Base-by-base conservation (phyloP, 2,113 vertebrate species). In the Dicentrarchus labrax region DNA sequence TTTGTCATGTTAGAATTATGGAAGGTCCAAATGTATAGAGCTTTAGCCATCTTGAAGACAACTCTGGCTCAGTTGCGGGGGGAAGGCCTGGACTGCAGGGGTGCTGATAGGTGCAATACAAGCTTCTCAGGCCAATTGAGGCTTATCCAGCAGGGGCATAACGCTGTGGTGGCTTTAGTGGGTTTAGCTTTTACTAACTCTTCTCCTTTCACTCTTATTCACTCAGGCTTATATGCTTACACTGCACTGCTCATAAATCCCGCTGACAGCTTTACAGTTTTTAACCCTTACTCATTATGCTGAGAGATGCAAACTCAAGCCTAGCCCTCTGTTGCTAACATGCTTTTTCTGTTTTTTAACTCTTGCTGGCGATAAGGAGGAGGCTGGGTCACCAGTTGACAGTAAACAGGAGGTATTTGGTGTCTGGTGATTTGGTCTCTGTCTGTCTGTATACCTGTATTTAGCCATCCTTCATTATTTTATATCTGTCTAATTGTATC, bases 331-430 rank as follows among this genome's bases (percentile, higher is more conserved):
- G 66, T 80, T 82, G 82, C 89, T 95, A 91, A 94, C 91, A 78
- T 69, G 21, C 70, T 53, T 89, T 89, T 89, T 86, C 66, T 82
- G 80, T 64, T 89, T 72, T 73, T 72, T 67, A 85, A 85, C 88
- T 69, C 85, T 71, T 87, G 94, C 95, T 94, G 89, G 68, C 93
- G 38, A 67, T 83, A 93, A 95, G 94, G 95, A 96, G 89, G 94
- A 95, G 76, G 72, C 82, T 66, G 92, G 76, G 69, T 94, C 91
- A 80, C 88, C 92, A 87, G 84, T 83, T 90, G 94, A 95, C 88
- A 91, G 79, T 92, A 95, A 95, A 91, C 91, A 94, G 90, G 95
- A 96, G 95, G 95, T 96, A 96, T 90, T 88, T 91, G 77, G 78
- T 88, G 80, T 83, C 82, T 84, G 89, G 86, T 80, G 43, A 84